phyloP scores from a whole-genome alignment of 2,113 vertebrate genomes.

The Danionella cerebrum region DNA sequence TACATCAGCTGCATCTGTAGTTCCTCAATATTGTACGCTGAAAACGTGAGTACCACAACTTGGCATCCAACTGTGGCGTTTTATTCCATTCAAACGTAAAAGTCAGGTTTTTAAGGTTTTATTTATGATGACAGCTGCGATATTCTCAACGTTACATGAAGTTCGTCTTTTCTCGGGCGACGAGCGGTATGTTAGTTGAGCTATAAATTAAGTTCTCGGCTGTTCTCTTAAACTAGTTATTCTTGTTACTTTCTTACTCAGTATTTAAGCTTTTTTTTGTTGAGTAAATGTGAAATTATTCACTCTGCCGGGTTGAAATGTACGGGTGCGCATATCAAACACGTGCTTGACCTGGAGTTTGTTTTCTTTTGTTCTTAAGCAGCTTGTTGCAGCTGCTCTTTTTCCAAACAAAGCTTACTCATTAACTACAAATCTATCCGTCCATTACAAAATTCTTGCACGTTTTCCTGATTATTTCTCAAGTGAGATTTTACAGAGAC shows the following conservation, averaged over 20 bases:
- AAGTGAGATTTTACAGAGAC: too few species aligned
- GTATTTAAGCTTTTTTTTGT: not conserved
- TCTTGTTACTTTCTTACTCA: not conserved
- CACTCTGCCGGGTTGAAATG: not conserved
- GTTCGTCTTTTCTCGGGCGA: not conserved
- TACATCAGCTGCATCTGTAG: not conserved
- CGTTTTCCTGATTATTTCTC: too few species aligned
- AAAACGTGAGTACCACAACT: not conserved
- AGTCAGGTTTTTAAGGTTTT: not conserved
- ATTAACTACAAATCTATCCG: not conserved
- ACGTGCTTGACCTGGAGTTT: conserved; percentile 6
- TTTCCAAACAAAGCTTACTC: too few species aligned
- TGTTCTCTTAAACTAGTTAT: not conserved
- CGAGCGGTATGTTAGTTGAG: not conserved
- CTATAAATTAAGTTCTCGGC: not conserved
- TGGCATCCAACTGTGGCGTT: not conserved
- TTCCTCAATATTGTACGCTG: not conserved
- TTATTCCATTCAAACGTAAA: not conserved
- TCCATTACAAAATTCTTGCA: too few species aligned
- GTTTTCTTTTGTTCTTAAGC: conserved; percentile 20
- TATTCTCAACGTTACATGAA: not conserved
- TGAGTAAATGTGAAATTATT: not conserved
- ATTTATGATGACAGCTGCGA: not conserved
- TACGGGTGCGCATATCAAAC: not conserved
- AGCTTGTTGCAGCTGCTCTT: conserved; percentile 19